phyloP scores from a whole-genome alignment of 1,140 invertebrate species.

The Gonatopus flavifemur region DNA sequence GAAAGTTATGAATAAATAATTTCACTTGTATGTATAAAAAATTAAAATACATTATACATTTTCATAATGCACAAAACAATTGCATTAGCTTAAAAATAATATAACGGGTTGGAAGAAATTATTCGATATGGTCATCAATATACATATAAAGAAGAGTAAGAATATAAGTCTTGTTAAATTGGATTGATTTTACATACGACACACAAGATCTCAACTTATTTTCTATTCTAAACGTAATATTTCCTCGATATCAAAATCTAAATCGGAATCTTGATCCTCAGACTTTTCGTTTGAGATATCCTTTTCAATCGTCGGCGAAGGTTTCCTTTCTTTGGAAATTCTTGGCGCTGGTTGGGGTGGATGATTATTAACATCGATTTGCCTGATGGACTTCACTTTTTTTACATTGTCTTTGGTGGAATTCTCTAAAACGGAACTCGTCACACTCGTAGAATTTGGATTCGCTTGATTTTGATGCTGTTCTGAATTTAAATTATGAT shows the following conservation, averaged over 20 bases:
- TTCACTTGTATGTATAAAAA: neutral
- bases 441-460: conserved; percentile 11
- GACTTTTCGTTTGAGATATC: no score
- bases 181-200: neutral
- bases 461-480: conserved; percentile 17
- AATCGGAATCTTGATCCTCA: conserved; percentile 36
- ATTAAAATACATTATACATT: no score
- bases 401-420: neutral
- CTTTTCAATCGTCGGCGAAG: conserved; percentile 6
- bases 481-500: conserved; percentile 17
- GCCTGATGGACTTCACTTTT: conserved; percentile 1
- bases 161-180: neutral
- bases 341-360: conserved; percentile 31
- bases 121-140: neutral
- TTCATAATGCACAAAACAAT: no score
- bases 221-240: conserved; percentile 40
- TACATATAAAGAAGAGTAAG: no score
- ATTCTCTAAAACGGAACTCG: conserved; percentile 19
- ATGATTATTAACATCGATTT: conserved; percentile 5
- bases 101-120: no score
- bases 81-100: no score
- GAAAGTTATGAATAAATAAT: neutral
- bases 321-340: conserved; percentile 22
- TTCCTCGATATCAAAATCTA: conserved; percentile 46
- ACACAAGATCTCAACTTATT: neutral